phyloP scores from a whole-genome alignment of 2,888 invertebrate genomes.

The Trachelus troglodyta region DNA sequence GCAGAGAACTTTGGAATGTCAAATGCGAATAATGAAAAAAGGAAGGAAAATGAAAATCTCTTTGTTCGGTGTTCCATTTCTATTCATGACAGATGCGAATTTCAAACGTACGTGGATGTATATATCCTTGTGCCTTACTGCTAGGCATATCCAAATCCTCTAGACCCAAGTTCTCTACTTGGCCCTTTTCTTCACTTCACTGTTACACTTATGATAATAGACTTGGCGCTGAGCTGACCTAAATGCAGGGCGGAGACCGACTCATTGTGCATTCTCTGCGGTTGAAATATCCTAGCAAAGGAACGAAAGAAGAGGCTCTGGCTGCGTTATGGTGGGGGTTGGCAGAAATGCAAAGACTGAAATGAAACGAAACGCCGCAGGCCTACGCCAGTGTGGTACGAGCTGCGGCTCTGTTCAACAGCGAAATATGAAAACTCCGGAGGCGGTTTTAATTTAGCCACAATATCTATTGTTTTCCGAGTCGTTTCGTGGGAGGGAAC shows the following conservation, averaged over 20 bases:
- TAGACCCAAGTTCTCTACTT: neutral
- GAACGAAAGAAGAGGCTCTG: conserved; percentile 13
- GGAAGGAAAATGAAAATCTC: neutral
- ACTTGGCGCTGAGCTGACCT: neutral
- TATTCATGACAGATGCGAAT: neutral
- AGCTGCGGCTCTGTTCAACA: conserved; percentile 44
- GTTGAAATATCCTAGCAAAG: neutral
- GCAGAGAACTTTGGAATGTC: neutral
- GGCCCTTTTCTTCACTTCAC: neutral
- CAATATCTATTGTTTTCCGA: conserved; percentile 63
- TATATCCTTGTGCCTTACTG: neutral
- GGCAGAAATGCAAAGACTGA: conserved; percentile 48
- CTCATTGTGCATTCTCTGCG: neutral
- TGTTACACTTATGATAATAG: conserved; percentile 6
- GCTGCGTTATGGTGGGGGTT: conserved; percentile 19
- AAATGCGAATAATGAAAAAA: neutral
- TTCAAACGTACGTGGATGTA: neutral
- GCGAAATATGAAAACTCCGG: conserved; percentile 64
- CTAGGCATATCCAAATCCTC: neutral
- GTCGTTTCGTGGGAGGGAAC: conserved; percentile 25
- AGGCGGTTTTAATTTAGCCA: conserved; percentile 66
- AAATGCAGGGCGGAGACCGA: neutral
- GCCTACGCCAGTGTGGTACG: conserved; percentile 30
- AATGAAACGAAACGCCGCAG: conserved; percentile 62
- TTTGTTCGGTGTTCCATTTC: neutral